phyloP scores from a whole-genome alignment of 2,113 vertebrate genomes.

The Calonectris borealis region DNA sequence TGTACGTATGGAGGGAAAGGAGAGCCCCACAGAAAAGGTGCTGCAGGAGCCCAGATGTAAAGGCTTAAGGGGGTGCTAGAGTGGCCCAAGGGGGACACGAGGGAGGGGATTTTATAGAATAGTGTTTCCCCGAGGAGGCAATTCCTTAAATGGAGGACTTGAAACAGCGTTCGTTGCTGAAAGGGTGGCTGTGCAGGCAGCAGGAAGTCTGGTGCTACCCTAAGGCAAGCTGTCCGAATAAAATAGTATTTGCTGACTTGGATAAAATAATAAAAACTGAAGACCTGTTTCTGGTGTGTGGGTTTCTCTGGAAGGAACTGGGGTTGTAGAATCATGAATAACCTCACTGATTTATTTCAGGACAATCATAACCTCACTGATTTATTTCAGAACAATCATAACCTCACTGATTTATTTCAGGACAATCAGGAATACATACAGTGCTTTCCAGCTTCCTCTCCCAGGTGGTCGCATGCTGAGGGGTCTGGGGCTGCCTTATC shows the following conservation, averaged over 20 bases:
- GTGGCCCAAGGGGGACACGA: neutral
- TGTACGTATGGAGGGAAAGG: neutral
- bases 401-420: neutral
- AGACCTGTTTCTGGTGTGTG: neutral
- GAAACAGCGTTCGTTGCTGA: neutral
- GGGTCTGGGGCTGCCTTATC: neutral
- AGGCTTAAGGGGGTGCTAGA: neutral
- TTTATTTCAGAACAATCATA: neutral
- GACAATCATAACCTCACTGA: neutral
- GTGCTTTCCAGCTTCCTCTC: neutral
- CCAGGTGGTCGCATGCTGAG: fast-evolving
- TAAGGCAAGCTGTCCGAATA: neutral
- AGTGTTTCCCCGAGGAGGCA: neutral
- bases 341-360: neutral
- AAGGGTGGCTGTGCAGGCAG: neutral
- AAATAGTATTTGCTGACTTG: neutral
- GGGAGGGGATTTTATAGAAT: fast-evolving
- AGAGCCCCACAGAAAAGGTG: neutral
- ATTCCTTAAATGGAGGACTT: neutral
- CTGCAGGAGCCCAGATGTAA: neutral
- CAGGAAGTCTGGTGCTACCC: neutral
- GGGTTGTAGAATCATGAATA: fast-evolving
- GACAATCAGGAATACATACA: fast-evolving
- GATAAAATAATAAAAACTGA: constrained; percentile 18
- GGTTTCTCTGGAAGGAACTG: neutral